phyloP scores from a whole-genome alignment of 37 sponge, comb jelly and placozoan genomes.

The Spongia lamella region DNA sequence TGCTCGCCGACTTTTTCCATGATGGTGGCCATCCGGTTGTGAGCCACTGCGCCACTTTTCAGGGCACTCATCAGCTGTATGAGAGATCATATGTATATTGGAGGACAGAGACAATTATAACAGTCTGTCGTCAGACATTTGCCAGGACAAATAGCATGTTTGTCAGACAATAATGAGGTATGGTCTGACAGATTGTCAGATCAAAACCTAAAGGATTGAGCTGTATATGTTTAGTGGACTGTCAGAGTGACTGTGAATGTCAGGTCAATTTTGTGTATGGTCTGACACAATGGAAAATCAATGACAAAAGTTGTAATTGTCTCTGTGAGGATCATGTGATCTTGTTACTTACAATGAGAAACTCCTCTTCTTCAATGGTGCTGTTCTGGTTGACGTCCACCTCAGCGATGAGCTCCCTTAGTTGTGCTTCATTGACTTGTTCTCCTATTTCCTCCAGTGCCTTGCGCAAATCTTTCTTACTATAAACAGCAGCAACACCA shows the following conservation, averaged over 20 bases:
- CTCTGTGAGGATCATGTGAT: too few species aligned
- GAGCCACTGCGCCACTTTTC: slow-evolving; percentile 82
- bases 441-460: slow-evolving; percentile 80
- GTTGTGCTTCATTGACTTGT: slow-evolving; percentile 69
- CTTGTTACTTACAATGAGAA: slow-evolving; percentile 71
- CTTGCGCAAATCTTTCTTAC: slow-evolving; percentile 70
- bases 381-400: slow-evolving; percentile 96
- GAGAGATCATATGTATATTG: not conserved
- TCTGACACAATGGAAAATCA: too few species aligned
- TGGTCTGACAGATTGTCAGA: too few species aligned
- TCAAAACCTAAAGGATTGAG: too few species aligned
- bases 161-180: too few species aligned
- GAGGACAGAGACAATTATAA: too few species aligned
- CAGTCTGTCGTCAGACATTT: too few species aligned
- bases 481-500: not conserved
- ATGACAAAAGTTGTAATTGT: too few species aligned
- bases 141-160: too few species aligned
- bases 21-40: slow-evolving; percentile 75
- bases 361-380: slow-evolving; percentile 97
- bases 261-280: too few species aligned
- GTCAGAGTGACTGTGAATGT: too few species aligned
- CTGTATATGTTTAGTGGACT: too few species aligned
- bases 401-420: slow-evolving; percentile 91
- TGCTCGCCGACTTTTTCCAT: slow-evolving; percentile 51
- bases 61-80: slow-evolving; percentile 83